Conservation (phyloP, 1,140 invertebrate genomes). For the Polyergus mexicanus region DNA sequence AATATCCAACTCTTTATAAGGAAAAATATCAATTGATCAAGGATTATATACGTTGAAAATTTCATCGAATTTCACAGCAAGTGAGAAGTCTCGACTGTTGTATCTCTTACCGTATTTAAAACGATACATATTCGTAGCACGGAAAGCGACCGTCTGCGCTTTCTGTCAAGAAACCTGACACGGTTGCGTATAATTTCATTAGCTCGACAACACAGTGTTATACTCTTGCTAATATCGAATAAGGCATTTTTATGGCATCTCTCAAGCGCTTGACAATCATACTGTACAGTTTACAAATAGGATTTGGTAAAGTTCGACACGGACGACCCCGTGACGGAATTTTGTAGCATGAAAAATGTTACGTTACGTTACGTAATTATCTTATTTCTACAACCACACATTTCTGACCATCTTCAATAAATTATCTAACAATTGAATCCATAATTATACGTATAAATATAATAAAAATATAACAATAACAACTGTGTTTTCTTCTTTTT, state of each 20-base stretch:
- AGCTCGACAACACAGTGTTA: constrained; percentile 68
- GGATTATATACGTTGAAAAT: background rate
- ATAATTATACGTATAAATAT: too few species aligned
- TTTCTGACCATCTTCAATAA: too few species aligned
- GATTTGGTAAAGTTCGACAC: background rate
- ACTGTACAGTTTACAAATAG: background rate
- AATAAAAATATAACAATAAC: too few species aligned
- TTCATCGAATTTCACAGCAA: background rate
- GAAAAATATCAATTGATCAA: background rate
- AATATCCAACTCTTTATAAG: background rate
- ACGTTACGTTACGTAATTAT: too few species aligned
- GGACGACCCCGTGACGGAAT: too few species aligned
- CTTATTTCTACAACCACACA: too few species aligned
- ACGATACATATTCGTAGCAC: constrained; percentile 78
- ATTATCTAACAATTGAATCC: too few species aligned
- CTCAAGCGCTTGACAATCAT: background rate
- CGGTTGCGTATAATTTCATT: constrained; percentile 76
- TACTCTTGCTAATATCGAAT: constrained; percentile 74
- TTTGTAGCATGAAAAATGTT: too few species aligned
- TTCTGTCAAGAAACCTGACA: constrained; percentile 69
- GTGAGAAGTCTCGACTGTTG: background rate
- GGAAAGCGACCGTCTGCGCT: constrained; percentile 65
- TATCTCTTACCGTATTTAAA: constrained; percentile 78
- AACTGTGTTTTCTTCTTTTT: too few species aligned
- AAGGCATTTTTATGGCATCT: constrained; percentile 76